Conservation (phyloP, 1,140 invertebrate species). For the Thalassaphorura encarpata region DNA sequence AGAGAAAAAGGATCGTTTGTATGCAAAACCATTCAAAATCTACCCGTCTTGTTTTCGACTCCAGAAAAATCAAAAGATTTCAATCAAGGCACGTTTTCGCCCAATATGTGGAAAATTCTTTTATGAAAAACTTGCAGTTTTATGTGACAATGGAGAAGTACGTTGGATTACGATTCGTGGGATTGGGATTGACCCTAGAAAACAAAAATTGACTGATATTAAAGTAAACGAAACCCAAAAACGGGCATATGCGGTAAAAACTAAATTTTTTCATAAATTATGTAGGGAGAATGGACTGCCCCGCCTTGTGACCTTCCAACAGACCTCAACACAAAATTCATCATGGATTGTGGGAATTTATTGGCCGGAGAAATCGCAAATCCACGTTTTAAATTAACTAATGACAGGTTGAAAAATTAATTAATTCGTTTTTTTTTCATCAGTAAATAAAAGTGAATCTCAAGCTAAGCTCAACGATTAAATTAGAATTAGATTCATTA, state of each 20-base stretch:
- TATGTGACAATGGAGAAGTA: slow-evolving; percentile 29
- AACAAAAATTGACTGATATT: slow-evolving; percentile 9
- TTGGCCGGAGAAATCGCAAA: slow-evolving; percentile 6
- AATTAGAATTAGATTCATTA: too few relatives aligned
- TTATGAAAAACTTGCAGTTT: slow-evolving; percentile 18
- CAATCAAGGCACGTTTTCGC: slow-evolving; percentile 11
- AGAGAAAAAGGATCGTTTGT: too few relatives aligned
- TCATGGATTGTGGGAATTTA: slow-evolving; percentile 18
- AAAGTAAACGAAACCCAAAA: too few relatives aligned
- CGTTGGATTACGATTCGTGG: slow-evolving; percentile 25
- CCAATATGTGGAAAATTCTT: slow-evolving; percentile 14
- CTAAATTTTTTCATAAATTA: background rate
- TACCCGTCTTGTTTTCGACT: slow-evolving; percentile 17
- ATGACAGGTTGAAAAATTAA: slow-evolving; percentile 13
- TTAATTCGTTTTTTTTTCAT: background rate
- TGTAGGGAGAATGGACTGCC: slow-evolving; percentile 18
- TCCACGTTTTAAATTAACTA: slow-evolving; percentile 7
- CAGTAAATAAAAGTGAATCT: background rate
- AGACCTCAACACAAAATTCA: slow-evolving; percentile 4
- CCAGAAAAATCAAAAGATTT: slow-evolving; percentile 13
- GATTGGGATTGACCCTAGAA: slow-evolving; percentile 10
- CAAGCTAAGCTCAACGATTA: too few relatives aligned
- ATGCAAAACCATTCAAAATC: slow-evolving; percentile 12
- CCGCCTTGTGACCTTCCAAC: slow-evolving; percentile 22
- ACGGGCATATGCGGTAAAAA: background rate